These are phyloP conservation scores for Cossypha niveicapilla DNA, from an alignment of 2,797 vertebrate genomes.

Conservation along the genomic window DNA sequence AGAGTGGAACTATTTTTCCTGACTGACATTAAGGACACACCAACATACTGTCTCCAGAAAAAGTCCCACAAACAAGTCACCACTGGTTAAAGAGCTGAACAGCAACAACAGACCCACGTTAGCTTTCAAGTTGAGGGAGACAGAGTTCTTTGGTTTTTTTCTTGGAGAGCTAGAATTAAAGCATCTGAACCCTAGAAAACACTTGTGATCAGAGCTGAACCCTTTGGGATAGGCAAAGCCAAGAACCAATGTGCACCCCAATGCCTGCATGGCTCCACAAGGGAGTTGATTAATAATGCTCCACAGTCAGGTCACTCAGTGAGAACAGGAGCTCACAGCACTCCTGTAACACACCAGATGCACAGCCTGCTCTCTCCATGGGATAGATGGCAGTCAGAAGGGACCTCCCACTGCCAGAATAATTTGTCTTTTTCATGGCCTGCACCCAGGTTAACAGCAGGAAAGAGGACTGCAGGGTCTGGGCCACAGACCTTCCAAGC, in stretches of 20 bases:
- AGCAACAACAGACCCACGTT: background rate
- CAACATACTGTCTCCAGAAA: background rate
- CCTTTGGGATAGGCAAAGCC: background rate
- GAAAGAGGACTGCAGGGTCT: background rate
- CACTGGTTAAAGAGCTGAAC: background rate
- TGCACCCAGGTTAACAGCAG: background rate
- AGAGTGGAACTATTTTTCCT: background rate
- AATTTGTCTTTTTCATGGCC: slow-evolving; percentile 13
- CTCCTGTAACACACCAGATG: background rate
- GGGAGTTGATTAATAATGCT: background rate
- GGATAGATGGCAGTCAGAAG: background rate
- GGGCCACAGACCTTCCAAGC: background rate
- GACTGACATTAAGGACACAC: background rate
- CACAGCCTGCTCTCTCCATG: background rate
- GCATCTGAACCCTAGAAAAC: background rate
- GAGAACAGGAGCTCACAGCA: background rate
- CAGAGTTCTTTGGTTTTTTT: background rate
- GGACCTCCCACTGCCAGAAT: background rate
- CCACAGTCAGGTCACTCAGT: fast-evolving
- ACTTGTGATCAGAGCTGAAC: background rate
- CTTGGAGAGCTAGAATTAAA: background rate
- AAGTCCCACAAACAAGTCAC: background rate
- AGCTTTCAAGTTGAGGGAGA: background rate
- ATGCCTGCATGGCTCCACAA: fast-evolving
- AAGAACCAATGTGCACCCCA: background rate